Evolutionary conservation across 2,797 vertebrate species (phyloP).

Genomic region (Valencia hispanica): DNA sequence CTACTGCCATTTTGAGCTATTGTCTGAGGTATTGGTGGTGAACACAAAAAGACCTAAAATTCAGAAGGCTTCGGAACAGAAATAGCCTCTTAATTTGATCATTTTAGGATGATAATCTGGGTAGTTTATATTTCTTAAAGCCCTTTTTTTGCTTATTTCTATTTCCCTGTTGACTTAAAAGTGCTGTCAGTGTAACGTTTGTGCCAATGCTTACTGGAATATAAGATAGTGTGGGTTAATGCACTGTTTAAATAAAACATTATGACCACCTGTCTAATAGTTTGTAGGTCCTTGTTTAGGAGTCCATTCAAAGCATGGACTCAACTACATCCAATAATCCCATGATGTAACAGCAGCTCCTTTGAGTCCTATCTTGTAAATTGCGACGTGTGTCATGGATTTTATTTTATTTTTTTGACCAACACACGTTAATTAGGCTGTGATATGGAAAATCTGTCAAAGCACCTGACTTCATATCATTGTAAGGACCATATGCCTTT

Average conservation of each 20-base stretch:
- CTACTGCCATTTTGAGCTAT: slow-evolving; percentile 15
- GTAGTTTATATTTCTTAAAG: no score
- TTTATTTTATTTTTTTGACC: neutral
- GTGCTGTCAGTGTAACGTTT: neutral
- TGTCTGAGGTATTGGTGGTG: slow-evolving; percentile 3
- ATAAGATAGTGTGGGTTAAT: neutral
- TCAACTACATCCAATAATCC: neutral
- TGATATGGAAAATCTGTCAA: no score
- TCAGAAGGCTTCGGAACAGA: neutral
- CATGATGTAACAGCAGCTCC: neutral
- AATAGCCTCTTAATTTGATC: neutral
- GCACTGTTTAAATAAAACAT: neutral
- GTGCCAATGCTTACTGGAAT: neutral
- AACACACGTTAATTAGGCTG: no score
- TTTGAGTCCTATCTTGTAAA: no score
- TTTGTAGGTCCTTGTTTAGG: neutral
- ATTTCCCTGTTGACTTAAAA: neutral
- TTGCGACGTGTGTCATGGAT: neutral
- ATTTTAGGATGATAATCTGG: neutral
- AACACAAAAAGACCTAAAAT: neutral
- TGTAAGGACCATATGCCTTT: no score
- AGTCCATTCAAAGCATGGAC: neutral
- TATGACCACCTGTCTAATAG: neutral
- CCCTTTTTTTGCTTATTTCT: no score
- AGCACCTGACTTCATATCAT: no score